Conservation (phyloP, 2,797 vertebrate genomes). For the Eutrigla gurnardus region DNA sequence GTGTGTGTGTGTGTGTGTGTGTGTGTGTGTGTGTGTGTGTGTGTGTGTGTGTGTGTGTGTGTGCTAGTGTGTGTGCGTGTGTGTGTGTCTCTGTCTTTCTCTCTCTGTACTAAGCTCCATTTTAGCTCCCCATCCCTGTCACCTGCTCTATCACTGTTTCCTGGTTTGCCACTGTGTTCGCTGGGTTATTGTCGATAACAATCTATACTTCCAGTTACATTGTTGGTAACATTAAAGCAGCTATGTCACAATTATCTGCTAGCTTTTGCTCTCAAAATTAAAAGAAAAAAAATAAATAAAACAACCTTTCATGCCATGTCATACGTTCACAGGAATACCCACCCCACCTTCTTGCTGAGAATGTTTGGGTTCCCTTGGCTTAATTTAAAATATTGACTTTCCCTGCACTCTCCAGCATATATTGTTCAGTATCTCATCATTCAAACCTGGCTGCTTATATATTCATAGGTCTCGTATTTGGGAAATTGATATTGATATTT, state of each 20-base stretch:
- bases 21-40: not conserved
- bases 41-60: not conserved
- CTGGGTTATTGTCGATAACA: not conserved
- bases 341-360: not conserved
- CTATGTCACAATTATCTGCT: not conserved
- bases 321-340: not conserved
- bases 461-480: not conserved
- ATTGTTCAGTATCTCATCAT: slow-evolving; percentile 28
- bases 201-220: not conserved
- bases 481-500: slow-evolving; percentile 33
- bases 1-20: not conserved
- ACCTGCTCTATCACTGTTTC: slow-evolving; percentile 47
- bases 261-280: not conserved
- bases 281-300: too few relatives aligned
- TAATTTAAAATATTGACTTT: slow-evolving; percentile 33
- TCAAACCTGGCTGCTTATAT: slow-evolving; percentile 22
- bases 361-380: slow-evolving; percentile 34
- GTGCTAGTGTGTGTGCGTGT: too few relatives aligned
- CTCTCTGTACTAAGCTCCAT: slow-evolving; percentile 2
- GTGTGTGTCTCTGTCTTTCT: slow-evolving; percentile 10
- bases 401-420: not conserved
- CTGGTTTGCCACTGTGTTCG: slow-evolving; percentile 47
- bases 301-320: not conserved
- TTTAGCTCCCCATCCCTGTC: slow-evolving; percentile 35
- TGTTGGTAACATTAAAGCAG: not conserved